Evolutionary conservation across 2,113 vertebrate genomes (phyloP).

Genomic region (Cettia cetti): DNA sequence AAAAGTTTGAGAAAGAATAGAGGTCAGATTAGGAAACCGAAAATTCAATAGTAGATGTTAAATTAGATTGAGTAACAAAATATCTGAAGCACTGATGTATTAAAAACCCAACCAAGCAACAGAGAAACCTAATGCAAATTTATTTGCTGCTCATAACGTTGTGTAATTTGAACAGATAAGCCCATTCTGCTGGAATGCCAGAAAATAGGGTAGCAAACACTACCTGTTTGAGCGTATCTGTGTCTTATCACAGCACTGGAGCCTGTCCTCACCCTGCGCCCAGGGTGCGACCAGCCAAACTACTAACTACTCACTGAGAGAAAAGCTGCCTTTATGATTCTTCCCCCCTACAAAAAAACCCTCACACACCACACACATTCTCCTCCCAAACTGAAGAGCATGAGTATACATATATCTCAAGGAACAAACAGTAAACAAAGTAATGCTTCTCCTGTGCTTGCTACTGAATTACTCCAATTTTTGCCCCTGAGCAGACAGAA

Average conservation of each 20-base stretch:
- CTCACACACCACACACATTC: no score
- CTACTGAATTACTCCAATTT: neutral
- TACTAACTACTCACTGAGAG: neutral
- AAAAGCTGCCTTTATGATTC: neutral
- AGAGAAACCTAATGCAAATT: neutral
- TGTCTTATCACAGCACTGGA: neutral
- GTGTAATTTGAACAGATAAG: neutral
- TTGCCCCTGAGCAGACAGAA: neutral
- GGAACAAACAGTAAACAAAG: neutral
- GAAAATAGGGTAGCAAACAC: neutral
- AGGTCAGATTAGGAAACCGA: neutral
- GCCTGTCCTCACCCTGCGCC: neutral
- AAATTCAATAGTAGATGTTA: conserved; percentile 12
- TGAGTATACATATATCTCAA: neutral
- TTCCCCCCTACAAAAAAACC: fast-evolving
- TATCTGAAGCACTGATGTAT: neutral
- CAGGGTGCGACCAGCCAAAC: neutral
- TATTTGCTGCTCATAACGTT: neutral
- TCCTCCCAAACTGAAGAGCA: neutral
- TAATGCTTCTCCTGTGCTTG: neutral
- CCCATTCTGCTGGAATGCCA: neutral
- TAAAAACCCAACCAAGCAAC: neutral
- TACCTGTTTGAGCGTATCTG: neutral
- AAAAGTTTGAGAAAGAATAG: neutral
- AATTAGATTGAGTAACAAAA: neutral